Base-by-base conservation (phyloP, 2,113 vertebrate species). In the Acanthochromis polyacanthus region DNA sequence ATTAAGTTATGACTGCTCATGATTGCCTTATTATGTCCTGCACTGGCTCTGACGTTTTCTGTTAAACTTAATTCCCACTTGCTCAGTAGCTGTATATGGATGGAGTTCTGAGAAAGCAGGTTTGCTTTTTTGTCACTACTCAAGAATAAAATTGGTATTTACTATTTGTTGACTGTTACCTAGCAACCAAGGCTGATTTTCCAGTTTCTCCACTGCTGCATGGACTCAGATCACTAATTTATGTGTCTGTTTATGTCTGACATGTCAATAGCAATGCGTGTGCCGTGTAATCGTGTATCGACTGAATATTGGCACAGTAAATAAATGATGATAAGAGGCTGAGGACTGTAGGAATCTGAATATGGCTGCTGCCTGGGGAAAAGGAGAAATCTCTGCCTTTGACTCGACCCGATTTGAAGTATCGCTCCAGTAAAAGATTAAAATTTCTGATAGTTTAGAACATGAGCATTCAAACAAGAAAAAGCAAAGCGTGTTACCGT, bases 221-320 rank as follows among this genome's bases (percentile, higher is more conserved):
- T 15, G 43, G 12, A 60, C 10, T 67, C 46, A 19, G 17, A 45
- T 60, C 36, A 16, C 36, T 3, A 22, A 5, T 61, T 53, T 55
- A 45, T 46, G 10, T 23, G 19, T 43, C n/a, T 38, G 16, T 30
- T 10, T 19, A 30, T 14, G 17, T 68, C 22, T 60, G 23, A 65
- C 63, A 68, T 38, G 56, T 40, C 22, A 36, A 3, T 25, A 43
- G 48, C 56, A 22, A 36, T 2, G 2, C 4, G 23, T 36, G 25
- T 12, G 15, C 56, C 62, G 60, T 23, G 48, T 71, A 59, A 70
- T 70, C 25, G 5, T 19, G 48, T 32, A 45, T 67, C 45, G 52
- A 75, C 66, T 61, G 1, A 15, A 10, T 58, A 70, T 58, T 66
- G 71, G 58, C 66, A 28, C 36, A 15, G 7, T 80, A 56, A 72